phyloP scores from a whole-genome alignment of 1,140 invertebrate species.

The Meteorus sp. region DNA sequence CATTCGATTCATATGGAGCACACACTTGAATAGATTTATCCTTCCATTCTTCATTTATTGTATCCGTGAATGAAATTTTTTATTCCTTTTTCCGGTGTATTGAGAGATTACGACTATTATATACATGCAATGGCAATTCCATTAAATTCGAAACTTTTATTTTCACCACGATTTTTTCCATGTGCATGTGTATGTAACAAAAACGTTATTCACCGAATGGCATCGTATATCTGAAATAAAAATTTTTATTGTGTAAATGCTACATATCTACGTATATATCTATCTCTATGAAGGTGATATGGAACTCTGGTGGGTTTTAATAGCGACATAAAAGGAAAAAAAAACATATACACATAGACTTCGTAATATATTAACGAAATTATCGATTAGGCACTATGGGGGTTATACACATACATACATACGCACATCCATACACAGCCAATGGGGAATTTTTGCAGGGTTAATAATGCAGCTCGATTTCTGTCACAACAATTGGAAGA shows the following conservation, averaged over 20 bases:
- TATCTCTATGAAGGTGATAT: neutral
- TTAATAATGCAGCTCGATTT: slow-evolving; percentile 4
- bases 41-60: too few relatives aligned
- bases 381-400: neutral
- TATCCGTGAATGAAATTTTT: too few relatives aligned
- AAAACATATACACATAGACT: neutral
- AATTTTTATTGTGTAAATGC: slow-evolving; percentile 2
- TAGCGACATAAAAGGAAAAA: too few relatives aligned
- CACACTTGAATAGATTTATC: too few relatives aligned
- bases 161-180: slow-evolving; percentile 43
- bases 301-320: neutral
- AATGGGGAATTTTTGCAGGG: neutral
- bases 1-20: too few relatives aligned
- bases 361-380: slow-evolving; percentile 1
- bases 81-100: too few relatives aligned
- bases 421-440: neutral
- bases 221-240: slow-evolving; percentile 48
- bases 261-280: neutral
- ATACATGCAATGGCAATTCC: too few relatives aligned
- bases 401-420: neutral
- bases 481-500: slow-evolving; percentile 20
- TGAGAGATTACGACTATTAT: too few relatives aligned
- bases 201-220: slow-evolving; percentile 50
- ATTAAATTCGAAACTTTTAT: too few relatives aligned
- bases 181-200: too few relatives aligned